Evolutionary conservation across 2,113 vertebrate species (phyloP), one percentile per base, ranked within the genome.

Genomic region (Rhombomys opimus): DNA sequence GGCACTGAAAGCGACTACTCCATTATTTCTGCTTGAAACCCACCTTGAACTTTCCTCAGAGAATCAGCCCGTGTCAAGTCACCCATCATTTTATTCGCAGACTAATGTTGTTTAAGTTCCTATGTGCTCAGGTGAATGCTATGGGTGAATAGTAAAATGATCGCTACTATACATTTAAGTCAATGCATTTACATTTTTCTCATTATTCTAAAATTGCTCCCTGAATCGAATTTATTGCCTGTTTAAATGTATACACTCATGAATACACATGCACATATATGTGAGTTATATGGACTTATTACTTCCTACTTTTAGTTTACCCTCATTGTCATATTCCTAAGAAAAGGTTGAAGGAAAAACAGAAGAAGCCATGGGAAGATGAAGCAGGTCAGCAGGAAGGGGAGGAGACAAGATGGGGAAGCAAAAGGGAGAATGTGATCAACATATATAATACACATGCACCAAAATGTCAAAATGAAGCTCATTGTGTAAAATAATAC

Each of bases 171-270:
- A 70, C 50, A 63, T 73, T 76, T 70, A 91, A 90, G 94, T 25
- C 15, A 35, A 92, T 68, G 13, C 32, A 52, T 92, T 89, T 94
- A 57, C 52, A 67, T 96, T 65, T 90, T 80, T 75, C n/a, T 75
- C 65, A 46, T 95, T 86, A 81, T 82, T 86, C 75, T 77, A 90
- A 54, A 86, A 77, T 77, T 90, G 91, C 23, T 88, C 93, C 52
- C 18, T 50, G 38, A 17, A 35, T 35, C 77, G 38, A 92, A 35
- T 50, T 90, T 68, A 88, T 93, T 92, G 50, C 4, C 30, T 54
- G 27, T 63, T 80, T 91, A 80, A 94, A 81, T 15, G 41, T 52
- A 52, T 52, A 52, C 57, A 85, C 25, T 46, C 61, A 46, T 65
- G 38, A 13, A 41, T 46, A 73, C 54, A 65, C 15, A 20, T 65